Percentiles rank a stretch among this genome's conserved stretches.
Conservation (phyloP, 1,140 invertebrate genomes). For the Eupristina koningsbergeri region DNA sequence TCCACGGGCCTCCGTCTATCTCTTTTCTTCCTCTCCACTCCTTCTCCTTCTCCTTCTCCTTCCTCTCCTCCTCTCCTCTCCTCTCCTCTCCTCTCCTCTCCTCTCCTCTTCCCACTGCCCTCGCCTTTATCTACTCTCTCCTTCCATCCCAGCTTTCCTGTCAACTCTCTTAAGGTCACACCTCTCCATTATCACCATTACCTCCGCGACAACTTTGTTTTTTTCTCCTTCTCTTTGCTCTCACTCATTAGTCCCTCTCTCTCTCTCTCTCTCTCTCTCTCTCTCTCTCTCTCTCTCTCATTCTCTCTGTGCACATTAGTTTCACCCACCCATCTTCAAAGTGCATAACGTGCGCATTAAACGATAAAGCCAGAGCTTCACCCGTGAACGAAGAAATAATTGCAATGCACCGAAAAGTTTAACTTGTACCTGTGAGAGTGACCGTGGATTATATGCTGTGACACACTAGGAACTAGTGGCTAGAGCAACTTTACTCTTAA, state of each 20-base stretch:
- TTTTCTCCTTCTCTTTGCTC: neutral
- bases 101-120: conserved; percentile 52
- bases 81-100: conserved; percentile 21
- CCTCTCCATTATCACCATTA: neutral
- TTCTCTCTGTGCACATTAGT: too few relatives aligned
- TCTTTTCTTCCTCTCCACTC: conserved; percentile 52
- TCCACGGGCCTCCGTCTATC: conserved; percentile 53
- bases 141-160: conserved; percentile 19
- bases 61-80: conserved; percentile 25
- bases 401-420: neutral
- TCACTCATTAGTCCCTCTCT: neutral
- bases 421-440: neutral
- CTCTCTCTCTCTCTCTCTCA: neutral
- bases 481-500: too few relatives aligned
- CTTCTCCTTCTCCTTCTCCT: conserved; percentile 52
- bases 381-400: too few relatives aligned
- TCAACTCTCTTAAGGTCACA: neutral
- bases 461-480: neutral
- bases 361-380: too few relatives aligned
- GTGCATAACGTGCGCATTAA: too few relatives aligned
- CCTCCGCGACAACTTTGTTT: neutral
- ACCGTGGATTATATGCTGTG: neutral
- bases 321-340: too few relatives aligned
- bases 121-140: too few relatives aligned
- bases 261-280: neutral